Evolutionary conservation across 2,888 invertebrate genomes (phyloP), one percentile per base, ranked within the genome.

Genomic region (Rotaria magnacalcarata): DNA sequence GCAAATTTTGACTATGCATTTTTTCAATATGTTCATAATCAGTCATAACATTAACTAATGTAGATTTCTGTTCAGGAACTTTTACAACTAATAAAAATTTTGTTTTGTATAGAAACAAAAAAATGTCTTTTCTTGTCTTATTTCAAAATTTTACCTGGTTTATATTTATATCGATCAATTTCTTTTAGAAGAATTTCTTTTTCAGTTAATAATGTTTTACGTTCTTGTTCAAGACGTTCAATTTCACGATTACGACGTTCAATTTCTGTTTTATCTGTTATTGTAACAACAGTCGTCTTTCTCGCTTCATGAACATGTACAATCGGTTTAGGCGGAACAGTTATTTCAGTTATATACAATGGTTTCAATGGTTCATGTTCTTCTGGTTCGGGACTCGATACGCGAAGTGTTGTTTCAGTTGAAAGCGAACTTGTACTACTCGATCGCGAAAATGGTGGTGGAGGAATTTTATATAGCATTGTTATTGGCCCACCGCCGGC

Each of bases 21-120:
- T 86, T 80, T 50, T 86, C 85, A 24, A 85, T 85, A 80, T 43
- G 80, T 80, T 80, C 80, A 67, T 34, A 34, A 34, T 67, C 86
- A 84, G 52, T 86, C 19, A 84, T 47, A 84, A 74, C 67, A 27
- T 67, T 86, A 24, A 84, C 75, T 5, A 52, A 34, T 67, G 34
- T 58, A 24, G 84, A 74, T 50, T 86, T 50, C 74, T 84, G 84
- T 86, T 86, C 50, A 56, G 67, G 43, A 50, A 84, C 41, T 85
- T 86, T 67, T 0, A 7, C 16, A 34, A 19, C 67, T 67, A 67
- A 34, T 19, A 19, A 67, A 67, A 34, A 16, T 67, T 27, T 24
- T 24, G 7, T 24, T 6, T 56, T 8, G 8, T 14, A n/a, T 8
- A 27, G n/a, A 27, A n/a, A n/a, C 24, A n/a, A 7, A 3, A 67